Percentiles rank a stretch among this genome's conserved stretches.
Conservation (phyloP, 1,140 invertebrate genomes). For the Colletes gigas region DNA sequence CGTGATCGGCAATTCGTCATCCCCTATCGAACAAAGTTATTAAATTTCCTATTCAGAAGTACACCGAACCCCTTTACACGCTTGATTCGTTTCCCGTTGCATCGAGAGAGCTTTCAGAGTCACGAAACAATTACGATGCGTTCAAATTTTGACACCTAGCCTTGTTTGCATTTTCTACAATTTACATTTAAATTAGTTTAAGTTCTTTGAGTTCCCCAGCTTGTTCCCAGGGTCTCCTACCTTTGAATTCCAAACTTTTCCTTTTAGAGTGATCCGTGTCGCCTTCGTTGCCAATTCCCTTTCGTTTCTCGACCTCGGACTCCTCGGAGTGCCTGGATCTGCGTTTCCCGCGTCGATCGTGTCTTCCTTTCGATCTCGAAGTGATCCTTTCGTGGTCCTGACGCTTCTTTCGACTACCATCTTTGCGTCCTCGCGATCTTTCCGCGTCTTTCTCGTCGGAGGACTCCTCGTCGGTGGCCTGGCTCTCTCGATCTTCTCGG, state of each 20-base stretch:
- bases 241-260: neutral
- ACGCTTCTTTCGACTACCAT: neutral
- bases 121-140: too few relatives aligned
- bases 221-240: neutral
- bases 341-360: neutral
- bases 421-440: neutral
- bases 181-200: too few relatives aligned
- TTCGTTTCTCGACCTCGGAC: neutral
- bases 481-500: neutral
- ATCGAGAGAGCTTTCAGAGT: neutral
- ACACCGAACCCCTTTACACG: neutral
- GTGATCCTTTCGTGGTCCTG: neutral
- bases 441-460: neutral
- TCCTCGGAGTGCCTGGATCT: neutral
- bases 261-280: neutral
- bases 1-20: conserved; percentile 74
- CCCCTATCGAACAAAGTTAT: conserved; percentile 5
- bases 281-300: neutral
- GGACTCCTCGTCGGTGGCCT: neutral
- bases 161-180: too few relatives aligned
- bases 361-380: neutral
- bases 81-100: neutral
- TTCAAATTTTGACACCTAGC: too few relatives aligned
- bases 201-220: too few relatives aligned
- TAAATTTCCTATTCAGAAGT: neutral